Evolutionary conservation across 2,888 invertebrate genomes (phyloP), one percentile per base, ranked within the genome.

Genomic region (Cheilosia soror): DNA sequence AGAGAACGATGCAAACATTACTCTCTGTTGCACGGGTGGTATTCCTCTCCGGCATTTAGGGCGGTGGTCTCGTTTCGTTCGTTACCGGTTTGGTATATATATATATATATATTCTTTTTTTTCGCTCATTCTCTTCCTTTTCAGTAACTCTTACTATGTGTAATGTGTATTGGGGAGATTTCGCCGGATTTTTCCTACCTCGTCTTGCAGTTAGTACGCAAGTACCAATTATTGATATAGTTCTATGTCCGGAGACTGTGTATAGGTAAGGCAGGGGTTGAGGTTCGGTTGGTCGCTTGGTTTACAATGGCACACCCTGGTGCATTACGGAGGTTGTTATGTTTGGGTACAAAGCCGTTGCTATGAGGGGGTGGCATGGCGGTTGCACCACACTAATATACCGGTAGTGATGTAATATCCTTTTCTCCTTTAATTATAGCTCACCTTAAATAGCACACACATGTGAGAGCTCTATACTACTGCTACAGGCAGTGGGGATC

Each of bases 191-290:
- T 79, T 42, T 71, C 31, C 65, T 25, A 65, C 20, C 49, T 62
- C 25, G 40, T 47, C 13, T n/a, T 66, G 51, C 57, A 71, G 66
- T 68, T 60, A 72, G 79, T 72, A 79, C 79, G 71, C 79, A 79
- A 79, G 72, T 72, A 72, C 79, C 79, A 79, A 79, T 79, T 72
- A 72, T 79, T 79, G 72, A 72, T 79, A 65, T 58, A 60, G 72
- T 79, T 79, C 37, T 58, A 51, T 37, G 71, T 47, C 51, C 51
- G 29, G 63, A 47, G 51, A 25, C 20, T 20, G 20, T 20, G 65
- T 57, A 2, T 33, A 40, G 40, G 40, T 11, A 33, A 62, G 6
- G 40, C 25, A 44, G 62, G 63, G 40, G 29, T 2, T 31, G 31
- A 33, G 7, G 40, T 55, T 33, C n/a, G 27, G 53, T 29, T 37